These are phyloP conservation scores for Paradoxurus hermaphroditus DNA, from an alignment of 2,113 vertebrate species.

Conservation along the genomic window DNA sequence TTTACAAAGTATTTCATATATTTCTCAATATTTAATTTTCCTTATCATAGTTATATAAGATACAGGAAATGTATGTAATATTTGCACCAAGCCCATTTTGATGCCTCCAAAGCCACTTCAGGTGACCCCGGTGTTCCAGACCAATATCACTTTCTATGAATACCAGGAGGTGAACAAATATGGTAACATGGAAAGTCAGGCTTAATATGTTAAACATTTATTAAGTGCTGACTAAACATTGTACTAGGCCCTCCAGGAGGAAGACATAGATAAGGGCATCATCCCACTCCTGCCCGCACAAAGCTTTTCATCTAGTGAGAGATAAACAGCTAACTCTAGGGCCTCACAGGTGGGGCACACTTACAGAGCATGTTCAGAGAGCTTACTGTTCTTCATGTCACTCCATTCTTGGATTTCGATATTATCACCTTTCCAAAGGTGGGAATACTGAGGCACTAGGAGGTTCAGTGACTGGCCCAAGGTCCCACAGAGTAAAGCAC, in stretches of 20 bases:
- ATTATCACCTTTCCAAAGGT: neutral
- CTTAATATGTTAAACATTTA: neutral
- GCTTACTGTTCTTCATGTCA: neutral
- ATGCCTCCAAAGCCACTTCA: neutral
- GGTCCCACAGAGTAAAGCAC: neutral
- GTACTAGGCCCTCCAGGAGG: neutral
- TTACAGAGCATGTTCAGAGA: neutral
- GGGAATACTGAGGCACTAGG: neutral
- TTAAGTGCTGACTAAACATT: neutral
- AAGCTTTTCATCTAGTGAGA: neutral
- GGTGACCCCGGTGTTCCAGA: neutral
- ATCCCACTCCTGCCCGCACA: neutral
- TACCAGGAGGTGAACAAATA: neutral
- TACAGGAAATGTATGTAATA: neutral
- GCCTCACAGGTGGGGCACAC: fast-evolving
- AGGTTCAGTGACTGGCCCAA: neutral
- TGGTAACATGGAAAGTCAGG: neutral
- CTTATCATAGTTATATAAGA: neutral
- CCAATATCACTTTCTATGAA: neutral
- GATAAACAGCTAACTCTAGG: no score
- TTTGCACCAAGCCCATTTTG: neutral
- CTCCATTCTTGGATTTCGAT: neutral
- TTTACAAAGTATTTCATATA: neutral
- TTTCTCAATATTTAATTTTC: neutral
- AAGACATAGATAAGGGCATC: fast-evolving